Evolutionary conservation across 2,797 vertebrate species (phyloP).

Genomic region (Leptodactylus fallax): DNA sequence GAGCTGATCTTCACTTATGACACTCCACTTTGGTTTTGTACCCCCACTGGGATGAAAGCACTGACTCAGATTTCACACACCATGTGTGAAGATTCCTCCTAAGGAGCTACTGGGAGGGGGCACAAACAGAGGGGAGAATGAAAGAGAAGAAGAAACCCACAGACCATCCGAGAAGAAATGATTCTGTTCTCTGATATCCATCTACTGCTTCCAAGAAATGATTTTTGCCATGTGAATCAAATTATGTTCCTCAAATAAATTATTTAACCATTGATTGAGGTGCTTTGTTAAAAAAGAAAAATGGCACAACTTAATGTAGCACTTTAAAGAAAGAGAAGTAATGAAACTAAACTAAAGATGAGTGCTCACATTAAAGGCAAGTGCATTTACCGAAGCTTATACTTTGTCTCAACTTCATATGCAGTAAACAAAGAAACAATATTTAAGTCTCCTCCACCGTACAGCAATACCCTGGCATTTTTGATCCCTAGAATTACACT

Average conservation of each 20-base stretch:
- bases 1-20: conserved; percentile 45
- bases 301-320: not conserved
- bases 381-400: not conserved
- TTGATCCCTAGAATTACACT: not conserved
- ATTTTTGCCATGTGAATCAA: conserved; percentile 18
- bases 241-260: conserved; percentile 35
- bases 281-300: not conserved
- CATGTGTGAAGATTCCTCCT: conserved; percentile 48
- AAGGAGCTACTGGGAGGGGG: conserved; percentile 3
- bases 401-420: not conserved
- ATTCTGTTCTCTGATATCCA: conserved; percentile 38
- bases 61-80: conserved; percentile 51
- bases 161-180: conserved; percentile 40
- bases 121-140: not conserved
- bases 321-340: not conserved
- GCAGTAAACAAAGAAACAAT: not conserved
- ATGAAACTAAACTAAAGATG: no score
- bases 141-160: conserved; percentile 25
- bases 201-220: conserved; percentile 18
- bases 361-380: no score
- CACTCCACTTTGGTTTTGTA: conserved; percentile 30
- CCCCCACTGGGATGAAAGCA: conserved; percentile 52
- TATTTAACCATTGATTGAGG: conserved; percentile 16
- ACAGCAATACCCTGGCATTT: not conserved
- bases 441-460: not conserved